Conservation (phyloP, 2,888 invertebrate species). For the Hipparchia semele region DNA sequence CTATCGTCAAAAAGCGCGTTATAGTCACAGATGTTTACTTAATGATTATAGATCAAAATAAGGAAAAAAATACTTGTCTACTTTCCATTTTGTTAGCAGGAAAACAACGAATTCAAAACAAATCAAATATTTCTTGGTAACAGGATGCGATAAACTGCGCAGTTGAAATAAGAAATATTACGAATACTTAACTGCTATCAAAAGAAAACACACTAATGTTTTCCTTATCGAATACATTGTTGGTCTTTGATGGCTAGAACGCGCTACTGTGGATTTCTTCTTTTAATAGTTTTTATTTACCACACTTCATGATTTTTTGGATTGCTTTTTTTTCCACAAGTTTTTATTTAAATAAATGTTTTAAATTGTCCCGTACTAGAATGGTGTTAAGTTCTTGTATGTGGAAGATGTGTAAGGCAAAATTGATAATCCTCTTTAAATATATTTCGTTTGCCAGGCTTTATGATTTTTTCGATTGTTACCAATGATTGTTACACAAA, state of each 20-base stretch:
- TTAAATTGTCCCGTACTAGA: no score
- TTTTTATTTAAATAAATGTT: background rate
- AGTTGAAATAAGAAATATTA: slow-evolving; percentile 51
- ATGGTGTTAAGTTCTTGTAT: background rate
- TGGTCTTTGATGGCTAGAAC: background rate
- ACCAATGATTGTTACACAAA: no score
- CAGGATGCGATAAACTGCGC: slow-evolving; percentile 54
- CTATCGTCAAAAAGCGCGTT: background rate
- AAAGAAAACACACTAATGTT: slow-evolving; percentile 54
- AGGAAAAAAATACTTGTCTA: slow-evolving; percentile 16
- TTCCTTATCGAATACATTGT: slow-evolving; percentile 39
- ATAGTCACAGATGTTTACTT: background rate
- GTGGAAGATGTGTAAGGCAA: background rate
- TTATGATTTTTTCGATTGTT: no score
- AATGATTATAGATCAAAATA: background rate
- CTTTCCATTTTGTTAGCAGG: slow-evolving; percentile 50
- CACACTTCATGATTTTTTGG: background rate
- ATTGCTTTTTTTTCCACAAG: background rate
- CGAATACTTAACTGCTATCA: slow-evolving; percentile 41
- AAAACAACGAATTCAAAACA: slow-evolving; percentile 49
- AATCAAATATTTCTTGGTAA: slow-evolving; percentile 54
- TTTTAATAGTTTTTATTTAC: background rate
- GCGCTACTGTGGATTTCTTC: background rate
- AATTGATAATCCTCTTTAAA: no score
- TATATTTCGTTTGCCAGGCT: no score